Percentiles rank a stretch among this genome's conserved stretches.
Evolutionary conservation across 2,888 invertebrate genomes (phyloP).

Genomic region (Plutella xylostella): DNA sequence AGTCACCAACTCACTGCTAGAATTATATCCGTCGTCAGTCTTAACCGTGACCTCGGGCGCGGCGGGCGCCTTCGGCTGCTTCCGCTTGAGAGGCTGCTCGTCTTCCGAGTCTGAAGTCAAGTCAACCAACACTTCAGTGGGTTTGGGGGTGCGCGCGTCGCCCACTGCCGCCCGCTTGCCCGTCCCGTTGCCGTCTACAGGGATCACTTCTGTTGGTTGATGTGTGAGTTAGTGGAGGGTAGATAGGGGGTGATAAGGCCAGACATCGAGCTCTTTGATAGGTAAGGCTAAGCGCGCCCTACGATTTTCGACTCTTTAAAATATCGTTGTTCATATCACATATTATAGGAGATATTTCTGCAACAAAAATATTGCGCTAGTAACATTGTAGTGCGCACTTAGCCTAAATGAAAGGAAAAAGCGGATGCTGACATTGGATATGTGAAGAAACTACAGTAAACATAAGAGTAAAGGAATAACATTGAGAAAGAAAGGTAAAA

Average conservation of each 20-base stretch:
- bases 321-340: too few species aligned
- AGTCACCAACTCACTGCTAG: slow-evolving; percentile 21
- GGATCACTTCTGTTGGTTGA: slow-evolving; percentile 52
- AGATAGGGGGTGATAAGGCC: background rate
- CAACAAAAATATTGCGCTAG: too few species aligned
- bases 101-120: slow-evolving; percentile 82
- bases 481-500: too few species aligned
- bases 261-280: too few species aligned
- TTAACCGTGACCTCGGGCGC: slow-evolving; percentile 32
- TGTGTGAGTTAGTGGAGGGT: background rate
- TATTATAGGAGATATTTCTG: too few species aligned
- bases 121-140: slow-evolving; percentile 69
- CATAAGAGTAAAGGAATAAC: too few species aligned
- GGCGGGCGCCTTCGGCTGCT: slow-evolving; percentile 56
- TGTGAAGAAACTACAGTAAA: too few species aligned
- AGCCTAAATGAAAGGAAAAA: too few species aligned
- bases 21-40: slow-evolving; percentile 49
- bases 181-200: slow-evolving; percentile 39
- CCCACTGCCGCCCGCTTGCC: slow-evolving; percentile 51
- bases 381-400: too few species aligned
- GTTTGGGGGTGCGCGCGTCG: slow-evolving; percentile 47
- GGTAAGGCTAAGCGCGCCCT: too few species aligned
- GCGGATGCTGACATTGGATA: too few species aligned
- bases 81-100: slow-evolving; percentile 75
- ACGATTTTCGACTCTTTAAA: too few species aligned